phyloP scores from a whole-genome alignment of 1,140 invertebrate species.

The Pseudomyrmex dendroicus region DNA sequence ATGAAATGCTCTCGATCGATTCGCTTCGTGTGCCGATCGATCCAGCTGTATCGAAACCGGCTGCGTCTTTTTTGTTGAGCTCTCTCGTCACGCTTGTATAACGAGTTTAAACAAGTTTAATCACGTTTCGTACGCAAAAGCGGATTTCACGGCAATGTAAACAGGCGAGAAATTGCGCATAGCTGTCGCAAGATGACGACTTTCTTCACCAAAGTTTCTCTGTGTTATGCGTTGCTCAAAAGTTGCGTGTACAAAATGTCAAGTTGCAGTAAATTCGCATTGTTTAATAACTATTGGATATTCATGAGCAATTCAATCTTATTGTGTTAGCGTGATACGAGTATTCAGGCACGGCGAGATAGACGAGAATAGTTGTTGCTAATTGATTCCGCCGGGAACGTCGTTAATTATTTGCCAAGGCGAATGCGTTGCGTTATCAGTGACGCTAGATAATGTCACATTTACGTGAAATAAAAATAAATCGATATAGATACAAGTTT shows the following conservation, averaged over 20 bases:
- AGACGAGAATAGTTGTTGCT: conserved; percentile 1
- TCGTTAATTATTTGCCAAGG: conserved; percentile 31
- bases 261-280: conserved; percentile 21
- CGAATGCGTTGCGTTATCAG: not conserved
- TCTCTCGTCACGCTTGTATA: conserved; percentile 28
- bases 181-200: conserved; percentile 45
- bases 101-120: conserved; percentile 60
- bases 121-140: conserved; percentile 58
- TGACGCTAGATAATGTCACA: conserved; percentile 3
- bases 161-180: conserved; percentile 60
- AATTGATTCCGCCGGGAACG: conserved; percentile 38
- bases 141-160: conserved; percentile 50
- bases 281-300: conserved; percentile 10
- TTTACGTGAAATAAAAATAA: conserved; percentile 1
- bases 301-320: conserved; percentile 45
- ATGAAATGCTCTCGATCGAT: conserved; percentile 53
- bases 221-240: not conserved
- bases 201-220: conserved; percentile 24
- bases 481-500: not conserved
- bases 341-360: not conserved
- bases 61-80: conserved; percentile 24
- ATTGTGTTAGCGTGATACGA: conserved; percentile 40
- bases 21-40: conserved; percentile 30
- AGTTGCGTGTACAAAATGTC: no score
- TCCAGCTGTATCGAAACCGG: conserved; percentile 33